Evolutionary conservation across 2,797 vertebrate species (phyloP), one percentile per base, ranked within the genome.

Genomic region (Poeciliopsis presidionis): DNA sequence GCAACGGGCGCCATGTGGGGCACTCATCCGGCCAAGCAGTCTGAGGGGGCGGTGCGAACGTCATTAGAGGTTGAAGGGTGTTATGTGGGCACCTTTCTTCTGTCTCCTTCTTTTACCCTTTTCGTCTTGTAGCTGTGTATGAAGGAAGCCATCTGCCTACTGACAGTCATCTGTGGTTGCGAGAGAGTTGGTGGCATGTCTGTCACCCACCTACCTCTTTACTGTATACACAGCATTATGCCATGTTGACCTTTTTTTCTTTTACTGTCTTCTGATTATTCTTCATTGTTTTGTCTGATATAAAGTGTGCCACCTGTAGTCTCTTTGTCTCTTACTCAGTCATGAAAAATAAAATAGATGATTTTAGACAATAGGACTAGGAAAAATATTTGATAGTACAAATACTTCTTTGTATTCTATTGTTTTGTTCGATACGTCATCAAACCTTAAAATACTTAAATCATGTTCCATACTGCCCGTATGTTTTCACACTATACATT

Each of bases 71-170:
- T 79, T 84, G 78, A 80, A 81, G 83, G 80, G 75, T 77, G 81
- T 47, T 57, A 81, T 89, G 86, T 83, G 80, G 79, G 81, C 82
- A 79, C 84, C 85, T 91, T 89, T 89, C 72, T 78, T 76, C 83
- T 78, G 81, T 88, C 88, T 87, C 75, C 73, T 87, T 79, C 81
- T 79, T 78, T 89, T 80, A 83, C 73, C 82, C 86, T 80, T 83
- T 78, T 86, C 78, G 65, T 78, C 75, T 77, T 12, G 5, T 75
- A 63, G 77, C 82, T 79, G 77, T 74, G 74, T 75, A 67, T 87
- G 88, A 91, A 83, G 84, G 90, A 88, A 88, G 84, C 89, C 93
- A 93, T 93, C 91, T 93, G 93, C 88, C 87, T 76, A 12, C 87
- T 89, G 92, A 84, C 88, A 91, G 82, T 91, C 90, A 92, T 88